Base-by-base conservation (phyloP, 1,140 invertebrate genomes). In the Medauroidea extradentata region DNA sequence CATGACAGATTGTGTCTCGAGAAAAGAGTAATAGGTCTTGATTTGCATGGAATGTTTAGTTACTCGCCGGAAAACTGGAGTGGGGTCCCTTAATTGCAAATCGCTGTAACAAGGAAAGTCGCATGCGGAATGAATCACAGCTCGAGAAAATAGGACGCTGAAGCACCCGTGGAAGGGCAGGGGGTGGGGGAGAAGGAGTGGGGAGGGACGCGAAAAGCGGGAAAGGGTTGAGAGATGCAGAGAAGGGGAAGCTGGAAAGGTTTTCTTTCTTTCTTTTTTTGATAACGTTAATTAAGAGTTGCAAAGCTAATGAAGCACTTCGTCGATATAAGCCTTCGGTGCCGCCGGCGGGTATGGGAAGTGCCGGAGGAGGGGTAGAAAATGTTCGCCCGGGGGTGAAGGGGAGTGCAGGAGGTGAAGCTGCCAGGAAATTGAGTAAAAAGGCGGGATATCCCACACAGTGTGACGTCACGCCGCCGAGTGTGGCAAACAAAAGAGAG, bases 271-370 rank as follows among this genome's bases (percentile, higher is more conserved):
- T 34, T 14, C 18, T 49, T 49, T 59, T 60, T 58, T 55, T 60
- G 58, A 60, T 60, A 60, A 46, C 58, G 58, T 60, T 60, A 60
- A 60, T 60, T 60, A 60, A 60, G 58, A 55, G 39, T 60, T 54
- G 58, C n/a, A 44, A 60, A 60, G 58, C 53, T 60, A 60, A 60
- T 60, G 58, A 60, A 55, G 51, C 58, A 60, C 52, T 54, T 53
- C 53, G 44, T 60, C 58, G 58, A 60, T 60, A 60, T 60, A 48
- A 55, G 43, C 51, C 58, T 34, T 34, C 29, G 11, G 29, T 34
- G 29, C 29, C 11, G 5, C 29, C 29, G 11, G 5, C 29, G 29
- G 11, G 29, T 34, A 34, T 34, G 11, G 29, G 29, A 34, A 7
- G 29, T 4, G 29, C 29, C 29, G 29, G 29, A 34, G 29, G 29